These are phyloP conservation scores for Bubo blakistoni DNA, from an alignment of 2,113 vertebrate genomes.

Conservation along the genomic window DNA sequence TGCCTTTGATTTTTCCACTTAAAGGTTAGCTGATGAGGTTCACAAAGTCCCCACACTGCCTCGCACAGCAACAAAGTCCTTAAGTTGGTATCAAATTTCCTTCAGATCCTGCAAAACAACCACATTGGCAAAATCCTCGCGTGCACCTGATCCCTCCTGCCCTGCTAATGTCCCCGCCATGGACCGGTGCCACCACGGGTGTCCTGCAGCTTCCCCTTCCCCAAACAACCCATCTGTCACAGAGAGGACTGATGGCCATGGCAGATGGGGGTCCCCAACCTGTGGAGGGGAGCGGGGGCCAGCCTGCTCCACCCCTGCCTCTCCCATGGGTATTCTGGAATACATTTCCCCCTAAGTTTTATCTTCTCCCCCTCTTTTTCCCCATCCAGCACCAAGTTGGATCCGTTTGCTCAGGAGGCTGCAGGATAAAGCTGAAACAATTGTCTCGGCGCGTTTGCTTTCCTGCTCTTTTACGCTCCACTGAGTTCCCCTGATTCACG, in stretches of 20 bases:
- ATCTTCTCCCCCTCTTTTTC: neutral
- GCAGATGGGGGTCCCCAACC: neutral
- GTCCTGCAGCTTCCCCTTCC: neutral
- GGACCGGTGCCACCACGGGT: rapidly evolving
- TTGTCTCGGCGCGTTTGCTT: rapidly evolving
- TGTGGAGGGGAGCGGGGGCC: neutral
- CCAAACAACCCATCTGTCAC: neutral
- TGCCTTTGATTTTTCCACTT: neutral
- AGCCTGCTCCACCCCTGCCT: neutral
- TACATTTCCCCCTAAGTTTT: rapidly evolving
- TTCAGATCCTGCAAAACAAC: neutral
- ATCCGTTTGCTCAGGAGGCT: neutral
- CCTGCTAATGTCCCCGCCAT: rapidly evolving
- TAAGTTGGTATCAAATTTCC: neutral
- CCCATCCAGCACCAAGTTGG: rapidly evolving
- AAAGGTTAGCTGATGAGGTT: neutral
- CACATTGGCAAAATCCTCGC: rapidly evolving
- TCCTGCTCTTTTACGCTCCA: neutral
- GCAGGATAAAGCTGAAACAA: neutral
- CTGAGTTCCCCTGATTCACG: neutral
- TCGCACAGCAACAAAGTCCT: neutral
- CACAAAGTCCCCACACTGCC: neutral
- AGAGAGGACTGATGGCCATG: neutral
- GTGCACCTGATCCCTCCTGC: neutral
- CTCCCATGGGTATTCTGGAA: neutral